Percentiles rank a stretch among this genome's conserved stretches.
phyloP scores from a whole-genome alignment of 1,140 invertebrate genomes.

The Temnothorax longispinosus region DNA sequence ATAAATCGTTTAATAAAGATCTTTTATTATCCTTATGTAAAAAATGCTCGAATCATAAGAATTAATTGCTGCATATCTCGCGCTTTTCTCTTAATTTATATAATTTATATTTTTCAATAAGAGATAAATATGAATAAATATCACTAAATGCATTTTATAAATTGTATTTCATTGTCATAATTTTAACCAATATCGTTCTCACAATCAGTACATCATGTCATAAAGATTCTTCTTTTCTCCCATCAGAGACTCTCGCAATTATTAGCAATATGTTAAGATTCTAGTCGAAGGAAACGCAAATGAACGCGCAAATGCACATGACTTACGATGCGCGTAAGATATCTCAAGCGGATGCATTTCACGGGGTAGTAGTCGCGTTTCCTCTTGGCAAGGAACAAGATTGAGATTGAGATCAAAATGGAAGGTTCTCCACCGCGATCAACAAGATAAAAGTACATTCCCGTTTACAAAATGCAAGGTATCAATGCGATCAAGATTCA shows the following conservation, averaged over 20 bases:
- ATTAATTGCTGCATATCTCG: background rate
- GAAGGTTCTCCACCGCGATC: background rate
- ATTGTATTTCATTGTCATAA: background rate
- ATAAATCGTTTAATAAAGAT: no score
- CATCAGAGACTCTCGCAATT: background rate
- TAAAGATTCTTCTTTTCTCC: background rate
- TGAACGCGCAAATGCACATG: conserved; percentile 31
- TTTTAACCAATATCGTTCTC: background rate
- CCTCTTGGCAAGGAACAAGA: conserved; percentile 15
- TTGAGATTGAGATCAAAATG: conserved; percentile 48
- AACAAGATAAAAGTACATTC: conserved; percentile 42
- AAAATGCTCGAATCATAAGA: background rate
- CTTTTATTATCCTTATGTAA: background rate
- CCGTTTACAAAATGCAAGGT: conserved; percentile 25
- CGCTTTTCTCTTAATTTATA: background rate
- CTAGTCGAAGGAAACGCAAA: conserved; percentile 27
- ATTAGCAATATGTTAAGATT: conserved; percentile 24
- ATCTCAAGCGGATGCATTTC: conserved; percentile 34
- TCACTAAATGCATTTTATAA: background rate
- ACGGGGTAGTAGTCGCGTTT: conserved; percentile 17
- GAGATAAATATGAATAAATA: background rate
- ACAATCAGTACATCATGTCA: background rate
- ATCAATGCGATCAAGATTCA: conserved; percentile 1
- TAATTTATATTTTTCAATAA: background rate
- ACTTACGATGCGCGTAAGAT: conserved; percentile 22